Conservation (phyloP, 2,797 vertebrate species). For the Petrocephalus sullivani region DNA sequence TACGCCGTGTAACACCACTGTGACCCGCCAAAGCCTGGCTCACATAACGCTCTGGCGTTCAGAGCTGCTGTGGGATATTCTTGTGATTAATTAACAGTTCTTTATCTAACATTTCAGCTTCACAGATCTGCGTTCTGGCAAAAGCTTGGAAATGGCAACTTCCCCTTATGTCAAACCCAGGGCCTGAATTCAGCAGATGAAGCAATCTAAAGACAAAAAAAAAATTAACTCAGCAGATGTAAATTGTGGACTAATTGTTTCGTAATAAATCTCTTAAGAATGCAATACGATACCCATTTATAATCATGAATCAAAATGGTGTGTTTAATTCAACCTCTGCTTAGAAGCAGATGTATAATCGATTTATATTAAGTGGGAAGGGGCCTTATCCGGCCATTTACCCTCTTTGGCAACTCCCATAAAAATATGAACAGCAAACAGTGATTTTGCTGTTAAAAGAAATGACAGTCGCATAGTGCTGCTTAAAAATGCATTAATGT, state of each 20-base stretch:
- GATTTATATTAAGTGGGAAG: constrained; percentile 22
- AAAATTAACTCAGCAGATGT: constrained; percentile 3
- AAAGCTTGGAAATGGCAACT: constrained; percentile 7
- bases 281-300: neutral
- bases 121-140: constrained; percentile 26
- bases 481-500: neutral
- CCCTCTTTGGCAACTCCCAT: neutral
- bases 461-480: neutral
- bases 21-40: neutral
- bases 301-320: neutral
- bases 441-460: neutral
- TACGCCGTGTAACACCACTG: neutral
- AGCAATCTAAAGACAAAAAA: constrained; percentile 12
- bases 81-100: constrained; percentile 34
- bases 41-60: constrained; percentile 17
- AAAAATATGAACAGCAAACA: neutral
- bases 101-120: constrained; percentile 27
- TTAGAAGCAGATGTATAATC: constrained; percentile 19
- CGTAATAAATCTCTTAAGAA: constrained; percentile 10
- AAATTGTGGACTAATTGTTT: neutral
- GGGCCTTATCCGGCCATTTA: neutral
- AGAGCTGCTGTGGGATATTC: constrained; percentile 24
- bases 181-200: neutral
- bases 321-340: neutral
- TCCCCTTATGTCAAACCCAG: constrained; percentile 9